Evolutionary conservation across 2,888 invertebrate species (phyloP), one percentile per base, ranked within the genome.

Genomic region (Galeopsomyia nigrocyanea): DNA sequence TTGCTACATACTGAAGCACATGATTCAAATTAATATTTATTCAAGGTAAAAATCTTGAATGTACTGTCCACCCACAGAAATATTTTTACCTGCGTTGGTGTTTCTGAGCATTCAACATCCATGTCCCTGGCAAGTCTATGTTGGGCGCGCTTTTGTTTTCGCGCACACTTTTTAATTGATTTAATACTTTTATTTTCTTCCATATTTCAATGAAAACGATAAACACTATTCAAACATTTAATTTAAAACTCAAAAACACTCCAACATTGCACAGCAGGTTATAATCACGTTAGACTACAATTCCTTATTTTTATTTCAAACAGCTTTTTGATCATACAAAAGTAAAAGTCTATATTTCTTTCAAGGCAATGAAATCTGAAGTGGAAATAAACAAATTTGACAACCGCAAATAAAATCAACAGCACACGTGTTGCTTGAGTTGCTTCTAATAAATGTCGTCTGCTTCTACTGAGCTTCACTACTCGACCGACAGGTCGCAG

Each of bases 1-100:
- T 87, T 56, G 92, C 90, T 58, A 95, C 79, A 82, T 90, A 89
- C 95, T 95, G 84, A 21, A 67, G 57, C 58, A 53, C 31, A n/a
- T 5, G 5, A 26, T 26, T 55, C 53, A 62, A 49, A 55, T 10
- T n/a, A 26, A 55, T 2, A 46, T n/a, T 47, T 22, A 19, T 55
- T 7, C 56, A 22, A 53, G 51, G 1, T 31, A 50, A n/a, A 53
- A 46, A 17, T 53, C 22, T 49, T 49, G 26, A 60, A 51, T n/a
- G 55, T 60, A 19, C 60, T 26, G 17, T 17, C 2, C 31, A 63
- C 67, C 67, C 7, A 13, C 2, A 26, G 26, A 26, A 3, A 26
- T 26, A 60, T 72, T 14, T 64, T 73, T 77, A 87, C 87, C 79
- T 81, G 78, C 2, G 86, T 85, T 17, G 86, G 81, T 13, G 75